Conservation (phyloP, 2,113 vertebrate genomes). For the Trochalopteron elliotii region DNA sequence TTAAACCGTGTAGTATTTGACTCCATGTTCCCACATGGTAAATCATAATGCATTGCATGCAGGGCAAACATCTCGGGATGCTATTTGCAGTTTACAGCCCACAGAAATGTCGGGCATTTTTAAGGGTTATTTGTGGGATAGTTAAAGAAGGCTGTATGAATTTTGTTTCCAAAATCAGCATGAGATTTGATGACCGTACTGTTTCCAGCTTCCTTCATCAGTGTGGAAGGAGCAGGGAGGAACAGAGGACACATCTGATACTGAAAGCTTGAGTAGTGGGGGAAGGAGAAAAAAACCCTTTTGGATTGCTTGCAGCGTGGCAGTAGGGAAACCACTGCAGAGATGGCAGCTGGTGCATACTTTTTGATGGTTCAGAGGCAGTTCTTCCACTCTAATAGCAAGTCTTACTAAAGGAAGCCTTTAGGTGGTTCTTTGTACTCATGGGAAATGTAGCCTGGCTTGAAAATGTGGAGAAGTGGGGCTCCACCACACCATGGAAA, state of each 20-base stretch:
- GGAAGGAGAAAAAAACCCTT: neutral
- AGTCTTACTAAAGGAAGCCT: neutral
- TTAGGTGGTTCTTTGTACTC: neutral
- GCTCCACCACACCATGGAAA: fast-evolving
- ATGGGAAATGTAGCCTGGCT: neutral
- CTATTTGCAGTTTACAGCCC: constrained; percentile 42
- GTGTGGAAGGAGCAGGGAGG: neutral
- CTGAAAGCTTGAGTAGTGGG: neutral
- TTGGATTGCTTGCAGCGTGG: neutral
- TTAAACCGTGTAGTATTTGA: neutral
- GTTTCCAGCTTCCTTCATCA: neutral
- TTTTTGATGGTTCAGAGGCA: neutral
- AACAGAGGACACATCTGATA: neutral
- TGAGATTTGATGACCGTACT: neutral
- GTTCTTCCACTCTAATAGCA: neutral
- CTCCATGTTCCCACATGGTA: neutral
- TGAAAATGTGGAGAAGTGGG: neutral
- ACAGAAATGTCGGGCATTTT: constrained; percentile 32
- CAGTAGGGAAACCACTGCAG: neutral
- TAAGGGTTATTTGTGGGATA: constrained; percentile 6
- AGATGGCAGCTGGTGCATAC: neutral
- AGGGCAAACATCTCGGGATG: neutral
- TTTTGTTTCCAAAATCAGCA: constrained; percentile 37
- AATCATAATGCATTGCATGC: neutral
- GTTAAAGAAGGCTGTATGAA: neutral